Evolutionary conservation across 2,797 vertebrate genomes (phyloP), one percentile per base, ranked within the genome.

Genomic region (Chloroceryle amazona): DNA sequence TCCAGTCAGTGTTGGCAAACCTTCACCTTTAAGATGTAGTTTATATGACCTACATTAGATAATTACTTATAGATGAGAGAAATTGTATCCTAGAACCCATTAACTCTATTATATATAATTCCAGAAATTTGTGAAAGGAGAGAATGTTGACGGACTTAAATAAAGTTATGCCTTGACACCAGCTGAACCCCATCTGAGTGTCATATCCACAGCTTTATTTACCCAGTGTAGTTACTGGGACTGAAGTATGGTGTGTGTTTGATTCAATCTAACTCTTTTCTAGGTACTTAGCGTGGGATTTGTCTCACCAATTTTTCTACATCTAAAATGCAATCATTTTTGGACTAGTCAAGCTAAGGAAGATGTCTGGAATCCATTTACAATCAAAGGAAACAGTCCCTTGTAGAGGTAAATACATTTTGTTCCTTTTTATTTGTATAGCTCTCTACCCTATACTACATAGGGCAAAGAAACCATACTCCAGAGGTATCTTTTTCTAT

Each of bases 201-300:
- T 73, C 21, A 46, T 5, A 29, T 3, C 58, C 54, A 6, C 21
- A 86, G 49, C 11, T 92, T 84, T 79, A 57, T 74, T 86, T 68
- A 49, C 31, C 57, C 25, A 75, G 0, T 0, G 0, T 16, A 79
- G 58, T 29, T 67, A 54, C 20, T 49, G 18, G 7, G 28, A 44
- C 8, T 33, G 13, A 91, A 65, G 19, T 23, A 72, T 85, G 31
- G 22, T 25, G 11, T 7, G 83, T 13, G 10, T 68, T 84, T 95
- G 10, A 28, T 84, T 84, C 5, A 7, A 35, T 47, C 19, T 33
- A 44, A 33, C 41, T 58, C 15, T 76, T 87, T 80, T 60, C 47
- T 71, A 26, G 25, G 28, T 12, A 41, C 5, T 31, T 49, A 33
- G 26, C 6, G 47, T 71, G 28, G 25, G 35, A 71, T 81, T 86